Percentiles rank a stretch among this genome's conserved stretches.
Evolutionary conservation across 2,113 vertebrate species (phyloP).

Genomic region (Vicugna pacos): DNA sequence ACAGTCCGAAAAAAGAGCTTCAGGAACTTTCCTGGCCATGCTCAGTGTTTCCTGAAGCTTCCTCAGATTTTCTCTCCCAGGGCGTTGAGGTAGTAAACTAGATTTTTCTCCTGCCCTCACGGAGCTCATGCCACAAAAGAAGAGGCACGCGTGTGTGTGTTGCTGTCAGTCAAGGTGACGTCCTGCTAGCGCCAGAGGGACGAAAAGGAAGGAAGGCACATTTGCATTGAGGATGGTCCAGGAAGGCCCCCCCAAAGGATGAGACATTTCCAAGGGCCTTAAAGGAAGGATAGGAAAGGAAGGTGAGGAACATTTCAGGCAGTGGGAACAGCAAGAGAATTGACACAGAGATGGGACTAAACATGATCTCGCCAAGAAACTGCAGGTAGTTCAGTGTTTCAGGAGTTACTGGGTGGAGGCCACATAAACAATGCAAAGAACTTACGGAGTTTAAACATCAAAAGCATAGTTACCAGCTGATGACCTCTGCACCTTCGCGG

Average conservation of each 20-base stretch:
- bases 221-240: too few species aligned
- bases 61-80: not conserved
- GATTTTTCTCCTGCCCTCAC: not conserved
- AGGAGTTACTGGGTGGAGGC: not conserved
- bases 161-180: not conserved
- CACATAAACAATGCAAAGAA: not conserved
- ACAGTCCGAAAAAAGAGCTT: not conserved
- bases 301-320: not conserved
- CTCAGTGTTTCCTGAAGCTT: not conserved
- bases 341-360: not conserved
- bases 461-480: not conserved
- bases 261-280: not conserved
- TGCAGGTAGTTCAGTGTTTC: not conserved
- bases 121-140: not conserved
- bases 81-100: not conserved
- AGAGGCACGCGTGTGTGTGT: fast-evolving
- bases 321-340: not conserved
- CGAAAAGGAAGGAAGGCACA: not conserved
- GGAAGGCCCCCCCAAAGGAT: not conserved
- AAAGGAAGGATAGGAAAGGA: not conserved
- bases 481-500: not conserved
- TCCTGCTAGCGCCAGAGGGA: not conserved
- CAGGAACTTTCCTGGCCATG: not conserved
- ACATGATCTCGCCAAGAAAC: not conserved
- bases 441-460: not conserved